Percentiles rank a stretch among this genome's conserved stretches.
phyloP scores from a whole-genome alignment of 2,113 vertebrate species.

The Enhydra lutris region DNA sequence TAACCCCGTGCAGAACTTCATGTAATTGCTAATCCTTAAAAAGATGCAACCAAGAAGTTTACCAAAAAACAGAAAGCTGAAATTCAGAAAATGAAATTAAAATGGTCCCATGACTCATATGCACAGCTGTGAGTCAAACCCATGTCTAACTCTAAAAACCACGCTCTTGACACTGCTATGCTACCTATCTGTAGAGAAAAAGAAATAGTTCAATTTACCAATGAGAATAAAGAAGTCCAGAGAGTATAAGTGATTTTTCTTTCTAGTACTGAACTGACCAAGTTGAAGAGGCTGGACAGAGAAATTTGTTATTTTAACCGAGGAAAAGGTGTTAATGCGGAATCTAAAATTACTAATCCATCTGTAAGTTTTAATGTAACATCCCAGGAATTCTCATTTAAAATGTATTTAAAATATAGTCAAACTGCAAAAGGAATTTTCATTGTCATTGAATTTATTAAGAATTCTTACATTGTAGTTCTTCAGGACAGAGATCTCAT shows the following conservation, averaged over 20 bases:
- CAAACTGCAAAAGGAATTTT: conserved; percentile 36
- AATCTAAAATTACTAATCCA: conserved; percentile 45
- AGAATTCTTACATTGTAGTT: background rate
- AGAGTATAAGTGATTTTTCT: background rate
- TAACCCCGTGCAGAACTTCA: background rate
- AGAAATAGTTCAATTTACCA: background rate
- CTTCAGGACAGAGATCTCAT: background rate
- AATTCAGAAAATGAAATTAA: background rate
- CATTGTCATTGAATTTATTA: conserved; percentile 15
- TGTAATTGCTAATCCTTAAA: background rate
- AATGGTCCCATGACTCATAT: background rate
- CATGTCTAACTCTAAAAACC: background rate
- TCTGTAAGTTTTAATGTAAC: conserved; percentile 41
- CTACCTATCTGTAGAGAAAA: background rate
- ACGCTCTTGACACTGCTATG: background rate
- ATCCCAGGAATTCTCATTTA: conserved; percentile 51
- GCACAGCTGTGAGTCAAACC: background rate
- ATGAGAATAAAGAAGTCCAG: background rate
- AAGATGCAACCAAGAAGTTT: background rate
- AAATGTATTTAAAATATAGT: conserved; percentile 41
- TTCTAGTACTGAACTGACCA: background rate
- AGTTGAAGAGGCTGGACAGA: background rate
- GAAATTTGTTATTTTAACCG: conserved; percentile 20
- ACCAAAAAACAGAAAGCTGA: background rate
- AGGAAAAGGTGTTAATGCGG: conserved; percentile 13